These are phyloP conservation scores for Benitochromis conjunctus DNA, from an alignment of 2,113 vertebrate genomes.

Conservation along the genomic window DNA sequence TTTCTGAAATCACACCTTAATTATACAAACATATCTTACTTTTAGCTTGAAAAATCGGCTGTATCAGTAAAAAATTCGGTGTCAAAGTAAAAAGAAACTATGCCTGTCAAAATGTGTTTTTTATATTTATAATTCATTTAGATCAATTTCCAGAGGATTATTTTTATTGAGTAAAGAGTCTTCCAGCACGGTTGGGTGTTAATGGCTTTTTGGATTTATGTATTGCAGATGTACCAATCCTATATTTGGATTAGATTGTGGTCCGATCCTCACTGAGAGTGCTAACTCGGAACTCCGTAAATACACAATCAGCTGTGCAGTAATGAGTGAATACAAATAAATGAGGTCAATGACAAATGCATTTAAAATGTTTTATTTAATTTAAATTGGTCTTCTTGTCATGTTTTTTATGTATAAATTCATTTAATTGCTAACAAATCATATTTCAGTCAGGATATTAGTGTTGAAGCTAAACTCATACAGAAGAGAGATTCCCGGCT, in stretches of 20 bases:
- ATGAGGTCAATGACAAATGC: background rate
- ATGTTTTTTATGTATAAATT: background rate
- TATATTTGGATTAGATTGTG: background rate
- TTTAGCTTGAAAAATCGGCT: background rate
- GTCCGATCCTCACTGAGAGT: no score
- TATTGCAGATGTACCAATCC: background rate
- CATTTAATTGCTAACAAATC: background rate
- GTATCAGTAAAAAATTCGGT: background rate
- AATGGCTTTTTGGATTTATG: background rate
- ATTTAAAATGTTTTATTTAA: rapidly evolving
- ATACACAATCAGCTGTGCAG: rapidly evolving
- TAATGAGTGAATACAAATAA: background rate
- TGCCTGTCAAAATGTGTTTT: background rate
- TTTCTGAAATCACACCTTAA: background rate
- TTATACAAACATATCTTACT: background rate
- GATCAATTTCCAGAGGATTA: background rate
- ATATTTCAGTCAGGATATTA: background rate
- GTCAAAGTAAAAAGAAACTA: background rate
- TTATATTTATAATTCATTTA: background rate
- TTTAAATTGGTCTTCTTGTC: background rate
- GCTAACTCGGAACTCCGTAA: background rate
- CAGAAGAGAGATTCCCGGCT: background rate
- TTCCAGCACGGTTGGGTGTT: background rate
- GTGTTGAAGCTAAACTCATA: background rate
- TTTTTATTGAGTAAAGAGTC: background rate